Evolutionary conservation across 2,113 vertebrate genomes (phyloP).

Genomic region (Trichechus manatus): DNA sequence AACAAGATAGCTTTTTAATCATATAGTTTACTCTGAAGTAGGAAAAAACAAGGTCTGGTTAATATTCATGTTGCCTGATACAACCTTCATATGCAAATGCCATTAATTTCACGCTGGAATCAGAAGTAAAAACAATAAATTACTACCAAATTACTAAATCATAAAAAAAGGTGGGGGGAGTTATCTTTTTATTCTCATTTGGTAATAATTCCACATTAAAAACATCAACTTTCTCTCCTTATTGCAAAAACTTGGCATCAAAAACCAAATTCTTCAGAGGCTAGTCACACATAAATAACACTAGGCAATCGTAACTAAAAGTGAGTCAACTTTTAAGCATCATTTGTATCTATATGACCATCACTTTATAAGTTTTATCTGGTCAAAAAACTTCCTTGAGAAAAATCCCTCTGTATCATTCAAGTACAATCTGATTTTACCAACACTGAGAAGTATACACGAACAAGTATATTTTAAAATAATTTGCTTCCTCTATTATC

Average conservation of each 20-base stretch:
- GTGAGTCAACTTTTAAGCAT: neutral
- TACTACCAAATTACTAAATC: conserved; percentile 50
- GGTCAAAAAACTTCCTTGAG: conserved; percentile 25
- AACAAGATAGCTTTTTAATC: conserved; percentile 46
- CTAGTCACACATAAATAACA: conserved; percentile 16
- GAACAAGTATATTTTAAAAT: conserved; percentile 46
- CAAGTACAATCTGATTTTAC: conserved; percentile 30
- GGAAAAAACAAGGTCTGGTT: neutral
- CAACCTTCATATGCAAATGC: conserved; percentile 41
- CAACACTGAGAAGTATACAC: neutral
- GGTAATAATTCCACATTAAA: conserved; percentile 56
- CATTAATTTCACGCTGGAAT: conserved; percentile 40
- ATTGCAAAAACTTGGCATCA: neutral
- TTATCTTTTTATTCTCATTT: conserved; percentile 37
- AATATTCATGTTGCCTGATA: conserved; percentile 42
- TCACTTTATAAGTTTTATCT: neutral
- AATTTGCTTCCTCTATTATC: neutral
- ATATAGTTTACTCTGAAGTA: neutral
- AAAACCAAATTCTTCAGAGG: conserved; percentile 48
- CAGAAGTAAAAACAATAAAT: conserved; percentile 41
- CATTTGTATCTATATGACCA: neutral
- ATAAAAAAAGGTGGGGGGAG: neutral
- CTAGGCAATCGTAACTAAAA: neutral
- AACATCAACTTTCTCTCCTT: neutral
- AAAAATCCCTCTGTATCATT: neutral